A percentile compares a stretch with the other conserved stretches of the same genome.
These are phyloP conservation scores for Crossocerus cetratus DNA, from an alignment of 2,888 invertebrate genomes.

Conservation along the genomic window DNA sequence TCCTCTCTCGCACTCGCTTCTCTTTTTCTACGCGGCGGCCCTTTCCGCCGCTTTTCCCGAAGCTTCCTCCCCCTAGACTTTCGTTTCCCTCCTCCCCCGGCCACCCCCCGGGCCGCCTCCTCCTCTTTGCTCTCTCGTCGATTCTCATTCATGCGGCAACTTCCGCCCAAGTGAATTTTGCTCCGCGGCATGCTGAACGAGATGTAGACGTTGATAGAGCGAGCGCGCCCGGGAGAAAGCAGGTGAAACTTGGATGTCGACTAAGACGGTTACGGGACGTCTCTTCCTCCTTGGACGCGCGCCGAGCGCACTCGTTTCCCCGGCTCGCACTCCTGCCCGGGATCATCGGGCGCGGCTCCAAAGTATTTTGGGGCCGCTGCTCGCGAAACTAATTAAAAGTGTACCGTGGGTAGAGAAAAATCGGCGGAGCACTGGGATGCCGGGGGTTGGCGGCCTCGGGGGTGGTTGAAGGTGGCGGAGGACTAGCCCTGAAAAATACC, in stretches of 20 bases:
- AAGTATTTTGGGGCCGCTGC: background rate
- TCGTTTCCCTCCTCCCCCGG: slow-evolving; percentile 15
- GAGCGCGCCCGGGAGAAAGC: slow-evolving; percentile 5
- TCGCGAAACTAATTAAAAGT: background rate
- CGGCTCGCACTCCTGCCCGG: no score
- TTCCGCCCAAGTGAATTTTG: slow-evolving; percentile 66
- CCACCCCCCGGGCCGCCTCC: slow-evolving; percentile 4
- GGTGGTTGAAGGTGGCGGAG: slow-evolving; percentile 28
- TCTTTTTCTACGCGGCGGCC: background rate
- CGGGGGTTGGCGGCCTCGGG: background rate
- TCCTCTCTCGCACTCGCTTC: slow-evolving; percentile 14
- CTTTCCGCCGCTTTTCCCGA: slow-evolving; percentile 39
- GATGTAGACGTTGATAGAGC: slow-evolving; percentile 49
- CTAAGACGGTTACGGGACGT: background rate
- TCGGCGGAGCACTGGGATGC: background rate
- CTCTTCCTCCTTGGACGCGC: background rate
- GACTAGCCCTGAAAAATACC: slow-evolving; percentile 36
- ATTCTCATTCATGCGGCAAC: slow-evolving; percentile 66
- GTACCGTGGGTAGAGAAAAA: background rate
- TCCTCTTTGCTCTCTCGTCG: slow-evolving; percentile 51
- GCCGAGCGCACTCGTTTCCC: background rate
- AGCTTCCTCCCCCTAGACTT: slow-evolving; percentile 19
- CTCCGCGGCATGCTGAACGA: slow-evolving; percentile 52
- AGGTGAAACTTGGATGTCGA: slow-evolving; percentile 20
- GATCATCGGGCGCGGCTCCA: no score